These are phyloP conservation scores for Cephus rjabovi DNA, from an alignment of 2,888 invertebrate genomes.

Conservation along the genomic window DNA sequence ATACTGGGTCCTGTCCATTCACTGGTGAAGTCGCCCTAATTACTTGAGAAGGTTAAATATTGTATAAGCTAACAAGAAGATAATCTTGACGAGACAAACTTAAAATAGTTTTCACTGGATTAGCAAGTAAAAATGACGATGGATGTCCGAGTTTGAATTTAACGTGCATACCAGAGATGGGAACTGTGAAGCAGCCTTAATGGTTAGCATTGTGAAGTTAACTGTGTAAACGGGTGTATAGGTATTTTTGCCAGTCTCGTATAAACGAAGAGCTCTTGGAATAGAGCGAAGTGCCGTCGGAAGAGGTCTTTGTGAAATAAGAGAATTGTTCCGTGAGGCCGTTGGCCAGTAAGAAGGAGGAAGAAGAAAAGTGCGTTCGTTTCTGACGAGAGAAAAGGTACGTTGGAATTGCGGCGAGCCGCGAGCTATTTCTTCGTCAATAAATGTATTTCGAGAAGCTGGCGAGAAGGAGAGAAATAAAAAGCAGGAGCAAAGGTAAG, in stretches of 20 bases:
- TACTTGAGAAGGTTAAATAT: neutral
- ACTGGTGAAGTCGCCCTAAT: neutral
- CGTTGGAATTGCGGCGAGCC: neutral
- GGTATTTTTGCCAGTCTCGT: neutral
- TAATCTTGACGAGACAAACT: neutral
- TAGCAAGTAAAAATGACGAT: neutral
- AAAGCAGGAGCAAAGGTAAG: neutral
- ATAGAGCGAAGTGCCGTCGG: neutral
- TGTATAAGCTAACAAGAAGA: neutral
- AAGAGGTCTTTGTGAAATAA: neutral
- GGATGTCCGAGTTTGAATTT: neutral
- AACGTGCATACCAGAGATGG: neutral
- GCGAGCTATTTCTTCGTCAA: neutral
- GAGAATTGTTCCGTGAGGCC: neutral
- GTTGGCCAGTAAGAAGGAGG: neutral
- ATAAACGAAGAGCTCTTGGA: neutral
- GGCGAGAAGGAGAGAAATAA: neutral
- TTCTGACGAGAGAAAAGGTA: neutral
- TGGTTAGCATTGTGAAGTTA: neutral
- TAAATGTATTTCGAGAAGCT: constrained; percentile 4
- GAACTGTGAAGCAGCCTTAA: neutral
- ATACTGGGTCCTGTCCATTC: too few species aligned
- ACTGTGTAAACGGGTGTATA: neutral
- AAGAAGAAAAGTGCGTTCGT: neutral
- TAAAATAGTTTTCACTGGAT: neutral